Evolutionary conservation across 2,113 vertebrate genomes (phyloP), one percentile per base, ranked within the genome.

Genomic region (Butorides virescens): DNA sequence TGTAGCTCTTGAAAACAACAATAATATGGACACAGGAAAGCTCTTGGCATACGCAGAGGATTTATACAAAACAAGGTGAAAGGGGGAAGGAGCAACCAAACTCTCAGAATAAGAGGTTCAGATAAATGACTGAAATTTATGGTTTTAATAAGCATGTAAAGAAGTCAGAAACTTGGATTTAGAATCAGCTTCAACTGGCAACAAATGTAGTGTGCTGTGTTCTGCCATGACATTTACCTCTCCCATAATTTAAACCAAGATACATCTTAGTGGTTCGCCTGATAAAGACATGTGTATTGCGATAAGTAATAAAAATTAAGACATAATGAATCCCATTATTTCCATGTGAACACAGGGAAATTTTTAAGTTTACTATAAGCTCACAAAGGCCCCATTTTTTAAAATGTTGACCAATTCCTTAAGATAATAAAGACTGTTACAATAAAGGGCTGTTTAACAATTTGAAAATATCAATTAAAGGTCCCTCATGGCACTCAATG

Each of bases 1-100:
- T 80, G 53, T 53, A 88, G 8, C 66, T 50, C 53, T 92, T 87
- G 56, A 93, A 95, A 94, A 95, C 7, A 84, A 66, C 30, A 81
- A 16, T 52, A 75, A 75, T 58, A 46, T 0, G 5, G 37, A 65
- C 49, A 73, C 2, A 53, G 21, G 15, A 75, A 78, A 92, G 15
- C 16, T 70, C 26, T 20, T 53, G 23, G 8, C 29, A 2, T 68
- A 44, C 32, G n/a, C 13, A 66, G 47, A 75, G 14, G 3, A 88
- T 37, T 82, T 56, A 79, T 11, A 73, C n/a, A 91, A 76, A 82
- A 56, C n/a, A 61, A 76, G 18, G 37, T 55, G 22, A 78, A 81
- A 44, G 10, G 3, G 16, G 11, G 19, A 19, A 72, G 27, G 56
- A 90, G 44, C 52, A 90, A 56, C 12, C 27, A 20, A 92, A 56